Conservation (phyloP, 2,888 invertebrate genomes). For the Aproaerema taeniolella region DNA sequence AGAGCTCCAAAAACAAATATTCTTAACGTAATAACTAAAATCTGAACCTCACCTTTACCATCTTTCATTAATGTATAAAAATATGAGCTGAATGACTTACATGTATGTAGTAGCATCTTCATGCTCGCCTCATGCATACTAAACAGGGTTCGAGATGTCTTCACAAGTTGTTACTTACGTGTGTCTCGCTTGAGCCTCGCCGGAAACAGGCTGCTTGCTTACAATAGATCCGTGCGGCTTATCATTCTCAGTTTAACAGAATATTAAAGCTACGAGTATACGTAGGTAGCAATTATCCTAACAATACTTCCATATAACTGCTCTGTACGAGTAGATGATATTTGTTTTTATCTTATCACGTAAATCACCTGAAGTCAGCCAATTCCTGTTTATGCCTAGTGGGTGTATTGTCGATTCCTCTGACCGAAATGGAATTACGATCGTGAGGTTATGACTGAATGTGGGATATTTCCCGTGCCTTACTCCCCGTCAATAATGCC, state of each 20-base stretch:
- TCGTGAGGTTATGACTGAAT: constrained; percentile 10
- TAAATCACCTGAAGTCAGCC: no score
- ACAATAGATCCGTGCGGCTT: no score
- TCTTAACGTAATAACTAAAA: no score
- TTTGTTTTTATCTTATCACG: no score
- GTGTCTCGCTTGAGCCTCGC: constrained; percentile 51
- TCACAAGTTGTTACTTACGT: constrained; percentile 50
- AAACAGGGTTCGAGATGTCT: constrained; percentile 49
- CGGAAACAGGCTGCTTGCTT: constrained; percentile 61
- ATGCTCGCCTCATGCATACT: constrained; percentile 51
- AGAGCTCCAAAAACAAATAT: no score
- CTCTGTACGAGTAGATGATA: no score
- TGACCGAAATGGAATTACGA: constrained; percentile 2
- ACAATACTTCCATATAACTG: no score
- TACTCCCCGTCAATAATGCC: constrained; percentile 11
- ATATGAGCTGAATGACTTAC: constrained; percentile 33
- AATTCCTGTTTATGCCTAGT: no score
- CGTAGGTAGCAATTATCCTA: no score
- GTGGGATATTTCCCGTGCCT: constrained; percentile 10
- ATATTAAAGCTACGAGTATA: no score
- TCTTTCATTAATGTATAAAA: constrained; percentile 30
- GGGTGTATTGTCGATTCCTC: constrained; percentile 11
- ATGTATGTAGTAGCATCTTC: constrained; percentile 31
- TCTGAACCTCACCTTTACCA: constrained; percentile 22
- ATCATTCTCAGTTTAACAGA: no score